These are phyloP conservation scores for Callimorpha dominula DNA, from an alignment of 2,888 invertebrate genomes.

Conservation along the genomic window DNA sequence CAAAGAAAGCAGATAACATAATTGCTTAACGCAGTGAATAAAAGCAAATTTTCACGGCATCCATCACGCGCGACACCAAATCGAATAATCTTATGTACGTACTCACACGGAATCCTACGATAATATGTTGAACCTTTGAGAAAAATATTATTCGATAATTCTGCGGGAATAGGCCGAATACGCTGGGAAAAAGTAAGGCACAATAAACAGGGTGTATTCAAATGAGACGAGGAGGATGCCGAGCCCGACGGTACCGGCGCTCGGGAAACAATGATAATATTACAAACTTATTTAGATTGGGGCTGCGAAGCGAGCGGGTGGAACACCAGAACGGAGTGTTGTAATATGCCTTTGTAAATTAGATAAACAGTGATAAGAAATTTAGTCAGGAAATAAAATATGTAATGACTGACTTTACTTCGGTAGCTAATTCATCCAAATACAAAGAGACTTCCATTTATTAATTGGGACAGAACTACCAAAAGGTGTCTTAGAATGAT, in stretches of 20 bases:
- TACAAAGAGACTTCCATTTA: not conserved
- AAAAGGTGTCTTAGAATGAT: not conserved
- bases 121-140: constrained; percentile 72
- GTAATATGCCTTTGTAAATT: not conserved
- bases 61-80: constrained; percentile 58
- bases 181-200: constrained; percentile 67
- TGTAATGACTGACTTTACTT: not conserved
- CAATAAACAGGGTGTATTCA: constrained; percentile 84
- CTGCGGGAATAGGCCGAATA: constrained; percentile 59
- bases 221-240: constrained; percentile 65
- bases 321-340: not conserved
- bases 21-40: constrained; percentile 51
- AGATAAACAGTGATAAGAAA: not conserved
- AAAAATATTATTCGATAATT: constrained; percentile 81
- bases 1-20: constrained; percentile 29
- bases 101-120: constrained; percentile 70
- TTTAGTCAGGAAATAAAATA: not conserved
- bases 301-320: constrained; percentile 55
- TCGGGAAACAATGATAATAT: constrained; percentile 83
- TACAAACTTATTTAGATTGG: constrained; percentile 79
- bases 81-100: constrained; percentile 67
- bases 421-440: not conserved
- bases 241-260: constrained; percentile 46
- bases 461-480: not conserved
- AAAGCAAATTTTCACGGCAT: constrained; percentile 44